These are phyloP conservation scores for Himalopsyche tibetana DNA, from an alignment of 2,888 invertebrate species.

Conservation along the genomic window DNA sequence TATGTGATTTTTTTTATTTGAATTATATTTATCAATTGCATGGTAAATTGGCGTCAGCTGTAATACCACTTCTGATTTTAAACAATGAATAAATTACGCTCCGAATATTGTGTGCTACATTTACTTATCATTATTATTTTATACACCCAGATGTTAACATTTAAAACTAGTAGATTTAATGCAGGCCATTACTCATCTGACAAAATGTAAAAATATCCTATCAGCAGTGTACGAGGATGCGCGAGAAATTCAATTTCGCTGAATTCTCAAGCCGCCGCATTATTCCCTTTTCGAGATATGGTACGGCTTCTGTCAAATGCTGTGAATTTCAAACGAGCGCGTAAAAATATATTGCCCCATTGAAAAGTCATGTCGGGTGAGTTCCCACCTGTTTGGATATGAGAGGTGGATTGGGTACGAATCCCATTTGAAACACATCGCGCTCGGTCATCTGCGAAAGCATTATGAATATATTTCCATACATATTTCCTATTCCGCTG, in stretches of 20 bases:
- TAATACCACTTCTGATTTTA: too few relatives aligned
- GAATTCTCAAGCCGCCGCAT: constrained; percentile 27
- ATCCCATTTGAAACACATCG: constrained; percentile 38
- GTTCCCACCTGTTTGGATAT: constrained; percentile 51
- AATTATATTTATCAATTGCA: too few relatives aligned
- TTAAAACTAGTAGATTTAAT: too few relatives aligned
- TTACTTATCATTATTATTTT: too few relatives aligned
- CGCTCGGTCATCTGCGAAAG: not conserved
- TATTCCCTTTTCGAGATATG: constrained; percentile 32
- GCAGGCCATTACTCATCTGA: constrained; percentile 8
- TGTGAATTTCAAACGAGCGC: constrained; percentile 60
- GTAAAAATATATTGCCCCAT: constrained; percentile 61
- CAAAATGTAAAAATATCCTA: not conserved
- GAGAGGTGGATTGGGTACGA: not conserved
- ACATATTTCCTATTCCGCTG: too few relatives aligned
- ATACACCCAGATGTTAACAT: too few relatives aligned
- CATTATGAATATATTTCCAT: constrained; percentile 3
- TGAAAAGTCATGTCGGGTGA: constrained; percentile 54
- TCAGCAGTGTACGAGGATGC: not conserved
- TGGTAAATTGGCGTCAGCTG: too few relatives aligned
- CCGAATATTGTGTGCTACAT: too few relatives aligned
- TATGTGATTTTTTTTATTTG: too few relatives aligned
- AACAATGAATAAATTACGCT: too few relatives aligned
- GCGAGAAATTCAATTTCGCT: constrained; percentile 34
- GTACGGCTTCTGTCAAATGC: constrained; percentile 56